Evolutionary conservation across 2,888 invertebrate genomes (phyloP).

Genomic region (Chymomyza procnemis): DNA sequence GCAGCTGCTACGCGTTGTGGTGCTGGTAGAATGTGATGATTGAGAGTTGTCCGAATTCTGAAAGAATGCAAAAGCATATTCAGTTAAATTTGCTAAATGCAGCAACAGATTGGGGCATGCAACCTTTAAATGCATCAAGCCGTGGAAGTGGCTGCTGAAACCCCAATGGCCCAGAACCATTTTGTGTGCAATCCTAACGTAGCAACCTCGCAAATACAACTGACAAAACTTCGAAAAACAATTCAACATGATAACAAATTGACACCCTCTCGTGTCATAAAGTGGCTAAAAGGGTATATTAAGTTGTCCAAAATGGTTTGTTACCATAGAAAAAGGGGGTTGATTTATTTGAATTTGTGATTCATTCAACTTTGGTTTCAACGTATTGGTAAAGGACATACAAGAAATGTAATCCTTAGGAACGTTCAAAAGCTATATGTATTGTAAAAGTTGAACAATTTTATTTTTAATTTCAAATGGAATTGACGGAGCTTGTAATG

Average conservation of each 20-base stretch:
- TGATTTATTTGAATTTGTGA: background rate
- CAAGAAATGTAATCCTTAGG: background rate
- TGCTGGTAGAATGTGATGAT: constrained; percentile 51
- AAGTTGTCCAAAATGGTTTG: background rate
- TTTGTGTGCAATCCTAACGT: background rate
- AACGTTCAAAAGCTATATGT: too few species aligned
- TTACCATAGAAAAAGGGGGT: background rate
- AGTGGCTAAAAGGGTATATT: background rate
- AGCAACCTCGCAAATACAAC: background rate
- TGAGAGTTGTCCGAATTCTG: constrained; percentile 74
- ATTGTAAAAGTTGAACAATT: too few species aligned
- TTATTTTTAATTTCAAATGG: too few species aligned
- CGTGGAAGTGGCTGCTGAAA: constrained; percentile 43
- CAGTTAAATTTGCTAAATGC: background rate
- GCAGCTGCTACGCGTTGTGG: constrained; percentile 50
- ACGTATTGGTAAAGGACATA: background rate
- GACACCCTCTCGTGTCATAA: background rate
- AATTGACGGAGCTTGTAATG: too few species aligned
- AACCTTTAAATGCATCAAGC: constrained; percentile 43
- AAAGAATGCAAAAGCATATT: background rate
- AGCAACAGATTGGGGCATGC: background rate
- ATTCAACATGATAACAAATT: background rate
- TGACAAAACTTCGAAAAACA: background rate
- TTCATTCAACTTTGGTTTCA: background rate
- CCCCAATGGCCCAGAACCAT: constrained; percentile 45